phyloP scores from a whole-genome alignment of 2,888 invertebrate genomes.

The Clanis bilineata region DNA sequence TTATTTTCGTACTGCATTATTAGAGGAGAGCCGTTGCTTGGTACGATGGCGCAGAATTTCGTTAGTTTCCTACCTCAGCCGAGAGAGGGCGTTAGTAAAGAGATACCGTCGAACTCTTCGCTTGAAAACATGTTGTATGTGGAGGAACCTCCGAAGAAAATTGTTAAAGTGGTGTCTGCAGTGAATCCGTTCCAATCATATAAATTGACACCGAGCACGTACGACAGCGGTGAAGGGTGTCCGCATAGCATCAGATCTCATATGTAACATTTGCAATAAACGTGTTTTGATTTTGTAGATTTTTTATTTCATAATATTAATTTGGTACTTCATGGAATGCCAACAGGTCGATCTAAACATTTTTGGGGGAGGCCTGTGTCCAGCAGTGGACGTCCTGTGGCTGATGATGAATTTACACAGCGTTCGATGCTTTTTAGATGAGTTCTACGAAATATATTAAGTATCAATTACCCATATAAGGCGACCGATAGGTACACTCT shows the following conservation, averaged over 20 bases:
- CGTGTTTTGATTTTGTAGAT: constrained; percentile 3
- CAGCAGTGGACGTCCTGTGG: too few species aligned
- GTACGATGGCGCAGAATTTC: constrained; percentile 38
- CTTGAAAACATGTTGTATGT: constrained; percentile 55
- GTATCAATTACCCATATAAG: too few species aligned
- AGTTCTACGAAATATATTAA: too few species aligned
- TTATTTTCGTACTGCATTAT: constrained; percentile 64
- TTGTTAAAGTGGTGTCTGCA: constrained; percentile 64
- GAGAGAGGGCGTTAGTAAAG: constrained; percentile 28
- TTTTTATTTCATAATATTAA: neutral
- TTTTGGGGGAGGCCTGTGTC: too few species aligned
- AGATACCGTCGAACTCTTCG: constrained; percentile 40
- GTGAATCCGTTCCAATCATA: constrained; percentile 62
- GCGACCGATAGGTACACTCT: too few species aligned
- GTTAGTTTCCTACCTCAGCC: constrained; percentile 34
- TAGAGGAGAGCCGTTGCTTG: constrained; percentile 57
- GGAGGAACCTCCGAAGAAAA: constrained; percentile 62
- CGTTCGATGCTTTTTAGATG: too few species aligned
- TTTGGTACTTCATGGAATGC: too few species aligned
- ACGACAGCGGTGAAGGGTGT: constrained; percentile 24
- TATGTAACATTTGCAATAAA: constrained; percentile 32
- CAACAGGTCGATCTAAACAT: too few species aligned
- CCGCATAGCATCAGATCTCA: constrained; percentile 32
- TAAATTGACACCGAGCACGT: constrained; percentile 49
- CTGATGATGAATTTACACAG: too few species aligned